Conservation (phyloP, 2,797 vertebrate genomes). For the Hapalemur alaotrensis region DNA sequence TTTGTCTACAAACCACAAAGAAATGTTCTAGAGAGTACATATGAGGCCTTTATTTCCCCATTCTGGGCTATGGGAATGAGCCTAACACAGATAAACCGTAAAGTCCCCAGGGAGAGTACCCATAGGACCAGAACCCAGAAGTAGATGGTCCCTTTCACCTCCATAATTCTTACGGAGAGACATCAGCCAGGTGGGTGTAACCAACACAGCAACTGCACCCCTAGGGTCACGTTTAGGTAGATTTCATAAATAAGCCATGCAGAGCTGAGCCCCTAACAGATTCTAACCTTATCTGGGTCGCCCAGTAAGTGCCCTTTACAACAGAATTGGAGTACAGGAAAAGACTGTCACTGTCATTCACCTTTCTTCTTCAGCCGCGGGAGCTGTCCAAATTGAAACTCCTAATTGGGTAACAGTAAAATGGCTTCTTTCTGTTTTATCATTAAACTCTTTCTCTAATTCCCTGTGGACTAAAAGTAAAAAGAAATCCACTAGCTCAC, state of each 20-base stretch:
- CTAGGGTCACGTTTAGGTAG: background rate
- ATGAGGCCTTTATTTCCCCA: background rate
- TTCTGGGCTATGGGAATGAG: background rate
- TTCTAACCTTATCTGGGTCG: background rate
- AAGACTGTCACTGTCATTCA: background rate
- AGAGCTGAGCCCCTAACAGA: background rate
- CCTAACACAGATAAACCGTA: background rate
- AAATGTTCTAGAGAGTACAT: background rate
- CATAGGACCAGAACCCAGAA: background rate
- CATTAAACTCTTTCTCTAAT: background rate
- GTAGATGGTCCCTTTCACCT: background rate
- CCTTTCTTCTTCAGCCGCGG: background rate
- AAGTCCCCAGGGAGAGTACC: background rate
- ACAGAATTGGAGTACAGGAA: background rate
- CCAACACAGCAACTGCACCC: background rate
- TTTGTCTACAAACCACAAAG: background rate
- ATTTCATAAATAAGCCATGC: background rate
- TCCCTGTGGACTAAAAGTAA: background rate
- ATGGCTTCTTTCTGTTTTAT: background rate
- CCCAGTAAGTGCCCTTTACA: background rate
- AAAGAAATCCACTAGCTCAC: background rate
- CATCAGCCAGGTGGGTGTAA: background rate
- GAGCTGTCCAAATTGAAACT: conserved; percentile 18
- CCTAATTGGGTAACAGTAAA: background rate
- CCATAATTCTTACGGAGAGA: background rate